Percentiles rank a stretch among this genome's conserved stretches.
Conservation (phyloP, 2,113 vertebrate species). For the Telmatochromis sp. region DNA sequence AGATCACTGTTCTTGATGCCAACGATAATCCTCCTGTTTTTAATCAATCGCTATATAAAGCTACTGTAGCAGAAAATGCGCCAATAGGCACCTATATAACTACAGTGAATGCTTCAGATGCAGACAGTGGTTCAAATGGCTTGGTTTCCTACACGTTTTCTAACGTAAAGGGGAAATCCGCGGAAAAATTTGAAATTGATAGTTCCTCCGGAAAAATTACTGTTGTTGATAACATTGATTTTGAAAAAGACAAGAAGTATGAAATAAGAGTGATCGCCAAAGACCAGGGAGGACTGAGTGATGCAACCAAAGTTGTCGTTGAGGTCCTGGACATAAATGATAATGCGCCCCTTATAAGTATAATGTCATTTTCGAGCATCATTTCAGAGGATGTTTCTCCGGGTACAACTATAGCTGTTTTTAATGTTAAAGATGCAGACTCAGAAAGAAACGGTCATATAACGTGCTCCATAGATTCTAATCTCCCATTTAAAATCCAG, state of each 20-base stretch:
- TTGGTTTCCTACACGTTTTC: slow-evolving; percentile 28
- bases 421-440: slow-evolving; percentile 55
- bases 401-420: slow-evolving; percentile 48
- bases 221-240: slow-evolving; percentile 41
- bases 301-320: slow-evolving; percentile 41
- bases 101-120: slow-evolving; percentile 54
- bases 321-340: slow-evolving; percentile 59
- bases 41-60: slow-evolving; percentile 38
- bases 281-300: slow-evolving; percentile 48
- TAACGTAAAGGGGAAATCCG: background rate
- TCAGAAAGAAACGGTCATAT: slow-evolving; percentile 41
- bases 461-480: slow-evolving; percentile 9
- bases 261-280: slow-evolving; percentile 47
- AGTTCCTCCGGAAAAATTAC: slow-evolving; percentile 29
- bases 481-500: slow-evolving; percentile 40
- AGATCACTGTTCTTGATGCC: background rate
- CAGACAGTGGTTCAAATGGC: slow-evolving; percentile 38
- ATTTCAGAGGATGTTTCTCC: slow-evolving; percentile 38
- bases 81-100: slow-evolving; percentile 3
- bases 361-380: slow-evolving; percentile 42
- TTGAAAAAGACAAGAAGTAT: slow-evolving; percentile 49
- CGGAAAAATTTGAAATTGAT: slow-evolving; percentile 27
- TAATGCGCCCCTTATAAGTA: slow-evolving; percentile 43
- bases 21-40: slow-evolving; percentile 53
- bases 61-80: slow-evolving; percentile 45